A percentile compares a stretch with the other conserved stretches of the same genome.
These are phyloP conservation scores for Peromyscus eremicus DNA, from an alignment of 2,797 vertebrate genomes.

Conservation along the genomic window DNA sequence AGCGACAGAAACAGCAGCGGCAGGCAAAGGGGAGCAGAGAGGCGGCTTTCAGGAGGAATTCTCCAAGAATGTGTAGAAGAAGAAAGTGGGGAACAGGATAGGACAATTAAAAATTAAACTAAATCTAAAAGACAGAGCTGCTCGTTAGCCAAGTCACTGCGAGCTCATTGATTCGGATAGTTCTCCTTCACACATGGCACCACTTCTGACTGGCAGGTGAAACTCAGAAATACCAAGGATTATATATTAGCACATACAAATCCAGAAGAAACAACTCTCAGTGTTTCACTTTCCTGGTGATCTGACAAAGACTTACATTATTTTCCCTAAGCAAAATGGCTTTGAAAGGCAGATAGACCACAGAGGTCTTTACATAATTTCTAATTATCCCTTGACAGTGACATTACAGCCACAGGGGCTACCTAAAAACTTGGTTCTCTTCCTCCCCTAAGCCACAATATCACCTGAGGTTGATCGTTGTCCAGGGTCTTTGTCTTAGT, in stretches of 20 bases:
- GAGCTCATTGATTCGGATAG: background rate
- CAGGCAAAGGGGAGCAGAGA: background rate
- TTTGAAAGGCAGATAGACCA: slow-evolving; percentile 3
- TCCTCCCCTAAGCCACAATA: background rate
- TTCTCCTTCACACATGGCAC: background rate
- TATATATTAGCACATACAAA: too few relatives aligned
- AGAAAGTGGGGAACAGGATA: background rate
- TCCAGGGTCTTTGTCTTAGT: background rate
- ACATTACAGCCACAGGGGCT: background rate
- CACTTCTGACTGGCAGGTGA: background rate
- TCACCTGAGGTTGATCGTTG: background rate
- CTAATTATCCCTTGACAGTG: background rate
- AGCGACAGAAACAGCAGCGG: background rate
- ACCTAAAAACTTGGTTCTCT: background rate
- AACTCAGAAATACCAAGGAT: background rate
- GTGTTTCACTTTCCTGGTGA: background rate
- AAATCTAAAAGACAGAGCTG: background rate
- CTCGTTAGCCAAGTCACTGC: background rate
- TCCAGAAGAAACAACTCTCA: background rate
- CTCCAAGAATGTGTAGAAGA: background rate
- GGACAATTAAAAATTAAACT: background rate
- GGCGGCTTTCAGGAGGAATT: background rate
- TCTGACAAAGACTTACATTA: background rate
- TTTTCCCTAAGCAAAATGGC: background rate
- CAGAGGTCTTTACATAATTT: background rate